Evolutionary conservation across 2,113 vertebrate genomes (phyloP), one percentile per base, ranked within the genome.

Genomic region (Urocynchramus pylzowi): DNA sequence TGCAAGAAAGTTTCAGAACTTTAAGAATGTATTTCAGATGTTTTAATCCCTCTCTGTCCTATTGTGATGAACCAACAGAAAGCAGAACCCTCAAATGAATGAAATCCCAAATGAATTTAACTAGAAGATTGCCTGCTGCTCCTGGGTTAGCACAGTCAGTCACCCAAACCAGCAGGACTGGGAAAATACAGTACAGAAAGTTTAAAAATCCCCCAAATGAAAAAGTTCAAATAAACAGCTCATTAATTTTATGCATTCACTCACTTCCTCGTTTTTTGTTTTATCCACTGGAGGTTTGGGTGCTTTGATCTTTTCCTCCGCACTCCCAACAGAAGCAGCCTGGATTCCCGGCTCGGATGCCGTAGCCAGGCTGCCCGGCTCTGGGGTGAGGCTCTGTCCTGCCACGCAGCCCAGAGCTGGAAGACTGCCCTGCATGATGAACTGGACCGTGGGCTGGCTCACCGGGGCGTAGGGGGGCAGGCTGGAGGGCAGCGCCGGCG

Each of bases 241-340:
- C 14, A 21, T n/a, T 74, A 21, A 23, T 19, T 23, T 65, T 19
- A 79, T 1, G 10, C 37, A 52, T n/a, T 64, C 52, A 87, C 98
- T 97, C 84, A 98, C 98, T 91, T 98, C 98, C 60, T 98, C 98
- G 0, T 98, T 98, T 94, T 97, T 98, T 5, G 75, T 97, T 91
- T 97, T 98, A 82, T 98, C 98, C 10, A 81, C 13, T 1, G 89
- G 79, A 26, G 96, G 91, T 90, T 90, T 97, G 33, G 93, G 81
- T 8, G 78, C 33, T 39, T 87, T 92, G 2, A 39, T 22, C 77
- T 87, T 95, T 45, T 97, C 98, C 60, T 97, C 97, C 0, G 35
- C 13, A 6, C 69, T 93, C 60, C 65, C 95, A 45, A 96, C 74
- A 11, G 73, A 67, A 52, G 97, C 97, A 6, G 95, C 60, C 9